These are phyloP conservation scores for Buathra laborator DNA, from an alignment of 2,888 invertebrate species.

Conservation along the genomic window DNA sequence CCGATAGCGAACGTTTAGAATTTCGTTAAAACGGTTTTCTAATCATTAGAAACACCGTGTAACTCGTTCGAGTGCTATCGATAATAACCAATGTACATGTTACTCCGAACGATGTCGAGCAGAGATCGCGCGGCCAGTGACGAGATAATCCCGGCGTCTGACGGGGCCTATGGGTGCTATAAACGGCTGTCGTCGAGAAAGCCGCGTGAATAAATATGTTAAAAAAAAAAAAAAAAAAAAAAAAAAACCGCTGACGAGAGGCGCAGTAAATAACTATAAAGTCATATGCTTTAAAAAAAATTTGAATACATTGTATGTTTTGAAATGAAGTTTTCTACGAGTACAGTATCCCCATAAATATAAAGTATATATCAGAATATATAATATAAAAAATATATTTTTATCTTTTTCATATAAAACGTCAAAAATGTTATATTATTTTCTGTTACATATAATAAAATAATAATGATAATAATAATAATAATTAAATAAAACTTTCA, in stretches of 20 bases:
- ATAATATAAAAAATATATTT: too few species aligned
- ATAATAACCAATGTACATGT: not conserved
- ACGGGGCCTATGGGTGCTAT: conserved; percentile 26
- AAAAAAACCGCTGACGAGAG: not conserved
- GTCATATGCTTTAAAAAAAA: too few species aligned
- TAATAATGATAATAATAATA: too few species aligned
- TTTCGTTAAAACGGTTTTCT: conserved; percentile 55
- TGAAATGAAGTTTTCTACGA: too few species aligned
- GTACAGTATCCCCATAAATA: too few species aligned
- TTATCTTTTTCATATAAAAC: too few species aligned
- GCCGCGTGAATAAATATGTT: conserved; percentile 27
- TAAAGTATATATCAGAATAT: too few species aligned
- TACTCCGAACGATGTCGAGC: conserved; percentile 23
- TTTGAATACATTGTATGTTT: too few species aligned
- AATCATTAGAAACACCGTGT: conserved; percentile 25
- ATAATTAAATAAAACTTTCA: too few species aligned
- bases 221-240: not conserved
- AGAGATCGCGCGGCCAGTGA: conserved; percentile 37
- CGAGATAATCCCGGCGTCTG: conserved; percentile 36
- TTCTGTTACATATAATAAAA: too few species aligned
- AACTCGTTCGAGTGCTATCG: conserved; percentile 29
- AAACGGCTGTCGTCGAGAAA: conserved; percentile 30
- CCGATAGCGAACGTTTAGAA: conserved; percentile 3
- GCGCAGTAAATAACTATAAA: not conserved
- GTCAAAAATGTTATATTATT: too few species aligned